phyloP scores from a whole-genome alignment of 2,797 vertebrate species.

The Microctenopoma steveboyesi region DNA sequence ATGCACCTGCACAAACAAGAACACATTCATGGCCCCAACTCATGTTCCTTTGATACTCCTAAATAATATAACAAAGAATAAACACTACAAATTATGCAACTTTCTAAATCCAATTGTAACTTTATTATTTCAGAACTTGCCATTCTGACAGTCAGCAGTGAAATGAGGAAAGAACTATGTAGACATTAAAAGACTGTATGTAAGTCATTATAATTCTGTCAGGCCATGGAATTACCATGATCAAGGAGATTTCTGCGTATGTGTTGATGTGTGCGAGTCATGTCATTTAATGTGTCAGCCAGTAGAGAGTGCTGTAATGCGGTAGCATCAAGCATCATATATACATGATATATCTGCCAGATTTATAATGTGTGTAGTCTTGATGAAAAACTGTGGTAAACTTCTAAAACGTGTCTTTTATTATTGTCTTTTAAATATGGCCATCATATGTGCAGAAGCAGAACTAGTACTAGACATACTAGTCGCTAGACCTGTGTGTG shows the following conservation, averaged over 20 bases:
- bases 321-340: no score
- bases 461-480: no score
- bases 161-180: not conserved
- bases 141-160: not conserved
- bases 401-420: no score
- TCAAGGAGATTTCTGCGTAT: constrained; percentile 16
- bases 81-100: no score
- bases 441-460: no score
- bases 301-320: constrained; percentile 33
- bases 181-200: not conserved
- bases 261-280: not conserved
- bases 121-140: not conserved
- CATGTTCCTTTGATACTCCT: not conserved
- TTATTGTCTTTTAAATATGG: no score
- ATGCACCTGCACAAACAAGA: constrained; percentile 71
- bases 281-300: not conserved
- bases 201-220: constrained; percentile 2
- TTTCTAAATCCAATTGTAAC: not conserved
- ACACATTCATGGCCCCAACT: not conserved
- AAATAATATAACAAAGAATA: not conserved
- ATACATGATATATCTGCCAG: no score
- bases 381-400: no score
- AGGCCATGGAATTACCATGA: constrained; percentile 10
- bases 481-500: no score
- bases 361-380: no score